A percentile compares a stretch with the other conserved stretches of the same genome.
Evolutionary conservation across 2,888 invertebrate species (phyloP).

Genomic region (Yponomeuta plumbellus): DNA sequence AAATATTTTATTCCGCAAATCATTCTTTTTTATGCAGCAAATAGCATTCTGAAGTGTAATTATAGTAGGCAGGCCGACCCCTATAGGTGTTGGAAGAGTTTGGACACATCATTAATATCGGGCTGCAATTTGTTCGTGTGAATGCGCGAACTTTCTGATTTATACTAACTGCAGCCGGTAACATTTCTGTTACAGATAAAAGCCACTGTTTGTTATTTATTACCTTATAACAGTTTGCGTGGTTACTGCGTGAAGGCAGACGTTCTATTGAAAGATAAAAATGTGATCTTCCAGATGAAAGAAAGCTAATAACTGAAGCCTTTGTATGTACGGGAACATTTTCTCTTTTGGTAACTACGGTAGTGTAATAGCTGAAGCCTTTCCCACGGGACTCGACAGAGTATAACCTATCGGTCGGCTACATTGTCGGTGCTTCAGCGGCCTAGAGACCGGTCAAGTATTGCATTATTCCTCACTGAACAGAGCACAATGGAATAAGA

Average conservation of each 20-base stretch:
- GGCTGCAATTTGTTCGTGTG: background rate
- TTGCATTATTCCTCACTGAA: background rate
- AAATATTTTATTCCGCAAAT: background rate
- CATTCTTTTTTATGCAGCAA: background rate
- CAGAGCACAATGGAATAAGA: background rate
- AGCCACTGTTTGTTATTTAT: background rate
- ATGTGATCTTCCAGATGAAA: background rate
- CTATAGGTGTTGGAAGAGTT: conserved; percentile 1
- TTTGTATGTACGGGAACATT: background rate
- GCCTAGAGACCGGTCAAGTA: background rate
- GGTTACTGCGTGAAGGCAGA: background rate
- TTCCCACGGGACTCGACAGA: background rate
- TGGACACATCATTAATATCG: background rate
- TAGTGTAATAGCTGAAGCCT: background rate
- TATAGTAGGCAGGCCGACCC: background rate
- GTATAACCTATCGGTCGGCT: background rate
- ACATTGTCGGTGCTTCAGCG: background rate
- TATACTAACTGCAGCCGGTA: background rate
- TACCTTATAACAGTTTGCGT: background rate
- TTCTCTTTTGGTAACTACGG: background rate
- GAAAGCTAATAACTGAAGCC: background rate
- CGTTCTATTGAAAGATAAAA: background rate
- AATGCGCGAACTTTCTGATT: background rate
- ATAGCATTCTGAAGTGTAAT: background rate
- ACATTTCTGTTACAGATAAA: background rate